phyloP scores from a whole-genome alignment of 1,140 invertebrate genomes.

The Papilio glaucus region DNA sequence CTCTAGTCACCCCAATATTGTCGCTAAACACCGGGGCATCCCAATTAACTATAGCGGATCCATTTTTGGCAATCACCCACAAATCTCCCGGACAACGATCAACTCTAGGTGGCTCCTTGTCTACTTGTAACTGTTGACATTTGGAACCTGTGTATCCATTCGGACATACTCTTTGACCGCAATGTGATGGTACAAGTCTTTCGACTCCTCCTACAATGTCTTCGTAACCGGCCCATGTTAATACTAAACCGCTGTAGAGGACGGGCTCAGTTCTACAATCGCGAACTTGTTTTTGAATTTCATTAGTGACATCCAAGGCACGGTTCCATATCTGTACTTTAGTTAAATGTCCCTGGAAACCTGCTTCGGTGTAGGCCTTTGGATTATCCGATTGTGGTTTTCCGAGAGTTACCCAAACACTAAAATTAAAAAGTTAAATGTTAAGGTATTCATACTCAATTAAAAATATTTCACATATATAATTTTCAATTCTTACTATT shows the following conservation, averaged over 20 bases:
- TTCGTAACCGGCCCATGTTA: slow-evolving; percentile 97
- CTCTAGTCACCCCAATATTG: slow-evolving; percentile 91
- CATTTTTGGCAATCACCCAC: slow-evolving; percentile 96
- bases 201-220: slow-evolving; percentile 94
- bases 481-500: slow-evolving; percentile 86
- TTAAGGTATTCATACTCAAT: slow-evolving; percentile 21
- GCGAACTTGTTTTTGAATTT: slow-evolving; percentile 96
- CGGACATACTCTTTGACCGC: slow-evolving; percentile 93
- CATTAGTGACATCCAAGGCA: slow-evolving; percentile 94
- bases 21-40: slow-evolving; percentile 96
- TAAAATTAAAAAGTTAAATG: slow-evolving; percentile 75
- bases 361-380: slow-evolving; percentile 91
- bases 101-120: slow-evolving; percentile 93
- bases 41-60: slow-evolving; percentile 96
- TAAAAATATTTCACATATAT: slow-evolving; percentile 25
- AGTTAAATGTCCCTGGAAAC: slow-evolving; percentile 97
- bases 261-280: slow-evolving; percentile 96
- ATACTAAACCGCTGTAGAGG: slow-evolving; percentile 91
- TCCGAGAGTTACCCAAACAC: slow-evolving; percentile 96
- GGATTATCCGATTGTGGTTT: slow-evolving; percentile 90
- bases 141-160: slow-evolving; percentile 92
- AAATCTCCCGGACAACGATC: slow-evolving; percentile 96
- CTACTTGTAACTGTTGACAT: slow-evolving; percentile 92
- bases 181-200: slow-evolving; percentile 94
- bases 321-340: slow-evolving; percentile 97